Percentiles rank a stretch among this genome's conserved stretches.
These are phyloP conservation scores for Zoroaster sp. DNA, from an alignment of 53 echinoderm and acorn worm species.

Conservation along the genomic window DNA sequence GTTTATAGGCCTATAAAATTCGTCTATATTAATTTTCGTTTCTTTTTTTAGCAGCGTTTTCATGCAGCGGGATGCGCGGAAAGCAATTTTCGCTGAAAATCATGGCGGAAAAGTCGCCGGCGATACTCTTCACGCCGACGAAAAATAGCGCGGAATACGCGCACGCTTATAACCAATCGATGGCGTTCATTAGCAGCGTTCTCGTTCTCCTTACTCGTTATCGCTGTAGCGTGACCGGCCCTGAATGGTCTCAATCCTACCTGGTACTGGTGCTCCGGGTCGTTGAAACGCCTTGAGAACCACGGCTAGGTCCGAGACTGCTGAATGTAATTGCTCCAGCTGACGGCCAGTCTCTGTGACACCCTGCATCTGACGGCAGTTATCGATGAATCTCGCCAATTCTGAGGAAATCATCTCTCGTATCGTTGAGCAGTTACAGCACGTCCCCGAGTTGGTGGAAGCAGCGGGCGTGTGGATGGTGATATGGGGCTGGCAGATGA, in stretches of 20 bases:
- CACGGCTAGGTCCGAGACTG: constrained; percentile 62
- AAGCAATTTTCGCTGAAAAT: no score
- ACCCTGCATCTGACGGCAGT: background rate
- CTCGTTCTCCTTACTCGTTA: no score
- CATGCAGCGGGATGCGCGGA: no score
- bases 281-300: constrained; percentile 70
- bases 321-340: constrained; percentile 49
- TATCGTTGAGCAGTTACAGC: constrained; percentile 62
- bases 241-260: background rate
- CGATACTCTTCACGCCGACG: no score
- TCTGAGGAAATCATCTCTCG: constrained; percentile 38
- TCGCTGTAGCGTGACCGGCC: no score
- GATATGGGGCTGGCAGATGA: constrained; percentile 71
- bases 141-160: no score
- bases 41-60: no score
- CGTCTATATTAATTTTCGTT: no score
- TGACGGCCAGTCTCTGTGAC: background rate
- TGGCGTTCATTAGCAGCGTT: no score
- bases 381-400: constrained; percentile 10
- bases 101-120: no score
- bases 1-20: no score
- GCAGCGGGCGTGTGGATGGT: constrained; percentile 58
- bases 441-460: constrained; percentile 25
- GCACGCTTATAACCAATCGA: no score
- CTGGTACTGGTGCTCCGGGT: constrained; percentile 60